Evolutionary conservation across 1,140 invertebrate species (phyloP).

Genomic region (Calephelis virginiensis): DNA sequence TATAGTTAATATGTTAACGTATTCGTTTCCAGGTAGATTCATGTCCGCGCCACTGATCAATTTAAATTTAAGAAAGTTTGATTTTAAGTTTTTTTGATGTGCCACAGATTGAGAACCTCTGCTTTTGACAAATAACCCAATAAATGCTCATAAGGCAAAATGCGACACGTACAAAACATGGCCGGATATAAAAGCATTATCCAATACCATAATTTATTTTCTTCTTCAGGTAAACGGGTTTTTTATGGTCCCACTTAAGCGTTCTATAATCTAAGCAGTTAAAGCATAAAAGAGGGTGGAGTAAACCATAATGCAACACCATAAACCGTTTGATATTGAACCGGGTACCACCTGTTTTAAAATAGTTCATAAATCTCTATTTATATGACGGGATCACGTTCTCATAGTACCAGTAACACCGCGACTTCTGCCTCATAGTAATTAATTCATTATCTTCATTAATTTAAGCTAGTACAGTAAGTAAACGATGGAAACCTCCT

Average conservation of each 20-base stretch:
- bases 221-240: constrained; percentile 65
- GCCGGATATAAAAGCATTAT: constrained; percentile 67
- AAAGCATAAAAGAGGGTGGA: constrained; percentile 57
- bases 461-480: not conserved
- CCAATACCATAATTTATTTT: constrained; percentile 70
- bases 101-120: too few relatives aligned
- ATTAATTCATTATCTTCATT: not conserved
- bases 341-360: constrained; percentile 41
- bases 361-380: constrained; percentile 14
- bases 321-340: constrained; percentile 62
- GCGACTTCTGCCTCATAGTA: not conserved
- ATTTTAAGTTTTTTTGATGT: too few relatives aligned
- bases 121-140: constrained; percentile 70
- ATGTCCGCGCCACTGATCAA: too few relatives aligned
- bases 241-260: constrained; percentile 71
- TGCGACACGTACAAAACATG: constrained; percentile 56
- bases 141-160: constrained; percentile 71
- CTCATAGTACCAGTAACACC: not conserved
- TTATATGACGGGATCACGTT: not conserved
- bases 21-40: too few relatives aligned
- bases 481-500: too few relatives aligned
- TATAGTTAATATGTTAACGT: too few relatives aligned
- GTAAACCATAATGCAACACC: constrained; percentile 52
- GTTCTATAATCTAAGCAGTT: constrained; percentile 66
- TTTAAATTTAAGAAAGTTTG: too few relatives aligned